Evolutionary conservation across 2,797 vertebrate genomes (phyloP).

Genomic region (Thaleichthys pacificus): DNA sequence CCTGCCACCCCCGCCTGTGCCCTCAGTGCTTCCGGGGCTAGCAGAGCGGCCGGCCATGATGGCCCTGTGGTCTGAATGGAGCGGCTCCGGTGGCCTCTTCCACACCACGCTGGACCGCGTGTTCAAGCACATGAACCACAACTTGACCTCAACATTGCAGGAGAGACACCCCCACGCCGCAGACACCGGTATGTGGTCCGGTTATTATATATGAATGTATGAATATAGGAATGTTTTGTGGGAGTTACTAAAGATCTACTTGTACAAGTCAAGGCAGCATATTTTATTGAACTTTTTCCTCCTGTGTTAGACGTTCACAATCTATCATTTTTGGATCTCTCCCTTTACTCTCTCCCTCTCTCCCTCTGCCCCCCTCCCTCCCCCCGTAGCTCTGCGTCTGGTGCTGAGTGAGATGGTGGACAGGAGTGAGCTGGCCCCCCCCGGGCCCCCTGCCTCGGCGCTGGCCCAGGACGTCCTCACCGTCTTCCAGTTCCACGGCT

Average conservation of each 20-base stretch:
- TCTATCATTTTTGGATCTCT: neutral
- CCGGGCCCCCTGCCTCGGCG: constrained; percentile 62
- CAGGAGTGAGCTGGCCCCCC: constrained; percentile 74
- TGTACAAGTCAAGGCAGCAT: no score
- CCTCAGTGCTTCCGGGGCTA: constrained; percentile 85
- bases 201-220: neutral
- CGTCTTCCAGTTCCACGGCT: constrained; percentile 91
- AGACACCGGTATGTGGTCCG: constrained; percentile 75
- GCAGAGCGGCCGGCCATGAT: constrained; percentile 81
- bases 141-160: constrained; percentile 78
- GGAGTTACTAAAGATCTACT: neutral
- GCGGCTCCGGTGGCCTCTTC: constrained; percentile 81
- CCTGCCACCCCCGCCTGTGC: neutral
- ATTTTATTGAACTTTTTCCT: neutral
- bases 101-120: constrained; percentile 87
- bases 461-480: constrained; percentile 87
- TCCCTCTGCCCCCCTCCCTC: neutral
- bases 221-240: neutral
- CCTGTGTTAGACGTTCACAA: no score
- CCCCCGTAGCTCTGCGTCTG: constrained; percentile 78
- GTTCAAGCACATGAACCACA: constrained; percentile 82
- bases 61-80: constrained; percentile 92
- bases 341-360: neutral
- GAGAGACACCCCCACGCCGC: constrained; percentile 76
- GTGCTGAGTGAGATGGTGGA: constrained; percentile 91